Evolutionary conservation across 2,113 vertebrate genomes (phyloP).

Genomic region (Numenius arquata): DNA sequence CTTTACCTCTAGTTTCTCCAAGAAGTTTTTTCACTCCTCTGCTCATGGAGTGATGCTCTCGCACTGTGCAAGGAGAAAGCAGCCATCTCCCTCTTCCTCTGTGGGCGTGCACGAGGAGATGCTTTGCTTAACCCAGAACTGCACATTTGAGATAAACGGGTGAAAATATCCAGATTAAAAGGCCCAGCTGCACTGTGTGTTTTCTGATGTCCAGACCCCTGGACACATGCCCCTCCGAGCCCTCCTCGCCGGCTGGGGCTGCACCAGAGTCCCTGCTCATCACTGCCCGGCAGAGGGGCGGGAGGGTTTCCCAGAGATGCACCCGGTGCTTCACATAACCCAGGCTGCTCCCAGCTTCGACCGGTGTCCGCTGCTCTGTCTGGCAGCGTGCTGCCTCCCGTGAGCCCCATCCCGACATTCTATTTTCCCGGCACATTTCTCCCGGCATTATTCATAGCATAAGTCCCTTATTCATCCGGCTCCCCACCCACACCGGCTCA

Average conservation of each 20-base stretch:
- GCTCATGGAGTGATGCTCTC: fast-evolving
- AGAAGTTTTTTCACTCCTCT: not conserved
- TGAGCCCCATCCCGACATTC: not conserved
- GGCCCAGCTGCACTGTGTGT: not conserved
- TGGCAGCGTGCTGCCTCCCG: fast-evolving
- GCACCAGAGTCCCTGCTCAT: not conserved
- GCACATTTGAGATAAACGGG: not conserved
- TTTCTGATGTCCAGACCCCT: not conserved
- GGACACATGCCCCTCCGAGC: fast-evolving
- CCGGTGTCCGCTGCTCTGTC: not conserved
- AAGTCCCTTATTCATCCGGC: not conserved
- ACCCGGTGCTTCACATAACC: not conserved
- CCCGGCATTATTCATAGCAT: not conserved
- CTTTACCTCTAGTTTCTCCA: not conserved
- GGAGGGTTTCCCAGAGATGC: not conserved
- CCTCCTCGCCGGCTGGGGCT: not conserved
- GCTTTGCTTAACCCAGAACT: not conserved
- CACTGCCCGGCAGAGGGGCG: fast-evolving
- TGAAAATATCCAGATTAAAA: not conserved
- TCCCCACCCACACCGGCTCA: not conserved
- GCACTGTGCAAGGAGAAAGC: not conserved
- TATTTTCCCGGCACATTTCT: not conserved
- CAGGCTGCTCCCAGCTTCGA: not conserved
- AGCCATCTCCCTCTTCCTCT: not conserved
- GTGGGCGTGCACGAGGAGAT: not conserved